Conservation (phyloP, 2,888 invertebrate species). For the Scaptodrosophila latifasciaeformis region DNA sequence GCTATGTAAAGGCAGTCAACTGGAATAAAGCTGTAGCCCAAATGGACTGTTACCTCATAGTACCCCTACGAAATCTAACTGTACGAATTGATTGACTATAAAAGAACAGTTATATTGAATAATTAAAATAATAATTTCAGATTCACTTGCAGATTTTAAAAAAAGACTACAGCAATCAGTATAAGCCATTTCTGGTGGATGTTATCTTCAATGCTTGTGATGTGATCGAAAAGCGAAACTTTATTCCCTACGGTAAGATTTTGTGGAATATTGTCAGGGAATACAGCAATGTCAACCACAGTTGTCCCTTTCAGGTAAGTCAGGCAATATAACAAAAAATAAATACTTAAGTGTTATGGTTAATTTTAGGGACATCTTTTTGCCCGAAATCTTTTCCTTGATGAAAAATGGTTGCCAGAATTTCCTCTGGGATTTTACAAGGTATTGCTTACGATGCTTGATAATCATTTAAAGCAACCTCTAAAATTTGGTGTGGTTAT, state of each 20-base stretch:
- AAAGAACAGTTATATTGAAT: not conserved
- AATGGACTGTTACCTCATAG: slow-evolving; percentile 1
- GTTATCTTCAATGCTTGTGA: slow-evolving; percentile 21
- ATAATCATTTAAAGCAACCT: not conserved
- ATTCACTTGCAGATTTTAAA: slow-evolving; percentile 7
- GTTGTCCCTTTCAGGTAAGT: slow-evolving; percentile 20
- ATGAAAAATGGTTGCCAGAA: slow-evolving; percentile 11
- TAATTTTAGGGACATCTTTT: slow-evolving; percentile 3
- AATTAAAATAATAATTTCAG: not conserved
- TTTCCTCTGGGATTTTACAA: slow-evolving; percentile 1
- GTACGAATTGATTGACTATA: slow-evolving; percentile 3
- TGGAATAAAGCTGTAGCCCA: slow-evolving; percentile 1
- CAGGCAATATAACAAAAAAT: not conserved
- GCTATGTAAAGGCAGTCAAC: slow-evolving; percentile 7
- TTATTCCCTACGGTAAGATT: slow-evolving; percentile 6
- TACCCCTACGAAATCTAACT: slow-evolving; percentile 1
- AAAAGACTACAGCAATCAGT: slow-evolving; percentile 15
- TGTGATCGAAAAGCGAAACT: slow-evolving; percentile 8
- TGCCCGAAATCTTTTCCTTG: slow-evolving; percentile 8
- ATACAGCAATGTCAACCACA: slow-evolving; percentile 25
- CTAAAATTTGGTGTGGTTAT: not conserved
- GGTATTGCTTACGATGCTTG: not conserved
- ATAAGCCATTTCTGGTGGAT: slow-evolving; percentile 22
- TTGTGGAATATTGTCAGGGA: not conserved
- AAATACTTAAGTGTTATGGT: not conserved